Conservation (phyloP, 1,140 invertebrate genomes). For the Monochamus saltuarius region DNA sequence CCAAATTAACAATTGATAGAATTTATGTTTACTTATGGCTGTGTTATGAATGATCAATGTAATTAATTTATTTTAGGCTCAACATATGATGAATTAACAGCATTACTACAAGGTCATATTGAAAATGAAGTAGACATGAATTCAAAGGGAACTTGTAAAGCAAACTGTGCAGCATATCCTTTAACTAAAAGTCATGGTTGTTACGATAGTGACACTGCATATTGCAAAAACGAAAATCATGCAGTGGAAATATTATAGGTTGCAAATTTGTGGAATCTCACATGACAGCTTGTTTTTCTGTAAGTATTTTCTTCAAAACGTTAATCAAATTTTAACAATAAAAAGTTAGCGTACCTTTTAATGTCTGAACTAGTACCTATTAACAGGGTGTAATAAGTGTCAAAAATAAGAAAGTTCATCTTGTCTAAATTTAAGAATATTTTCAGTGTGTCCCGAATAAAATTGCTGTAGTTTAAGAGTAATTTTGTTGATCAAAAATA, state of each 20-base stretch:
- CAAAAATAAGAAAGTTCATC: no score
- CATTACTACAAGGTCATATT: slow-evolving; percentile 79
- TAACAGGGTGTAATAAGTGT: no score
- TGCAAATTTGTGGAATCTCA: slow-evolving; percentile 80
- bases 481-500: no score
- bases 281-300: slow-evolving; percentile 76
- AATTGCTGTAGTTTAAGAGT: no score
- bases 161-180: slow-evolving; percentile 74
- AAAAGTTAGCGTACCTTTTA: not conserved
- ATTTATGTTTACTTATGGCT: not conserved
- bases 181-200: slow-evolving; percentile 67
- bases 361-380: no score
- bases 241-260: slow-evolving; percentile 70
- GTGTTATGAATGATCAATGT: no score
- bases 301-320: slow-evolving; percentile 49
- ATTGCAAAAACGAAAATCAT: slow-evolving; percentile 65
- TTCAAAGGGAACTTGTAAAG: slow-evolving; percentile 64
- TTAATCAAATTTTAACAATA: slow-evolving; percentile 1
- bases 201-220: slow-evolving; percentile 61
- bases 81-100: slow-evolving; percentile 74
- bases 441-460: no score
- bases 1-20: not conserved
- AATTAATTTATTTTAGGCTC: slow-evolving; percentile 52
- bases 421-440: no score
- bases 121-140: slow-evolving; percentile 87